Evolutionary conservation across 1,140 invertebrate species (phyloP).

Genomic region (Cydia fagiglandana): DNA sequence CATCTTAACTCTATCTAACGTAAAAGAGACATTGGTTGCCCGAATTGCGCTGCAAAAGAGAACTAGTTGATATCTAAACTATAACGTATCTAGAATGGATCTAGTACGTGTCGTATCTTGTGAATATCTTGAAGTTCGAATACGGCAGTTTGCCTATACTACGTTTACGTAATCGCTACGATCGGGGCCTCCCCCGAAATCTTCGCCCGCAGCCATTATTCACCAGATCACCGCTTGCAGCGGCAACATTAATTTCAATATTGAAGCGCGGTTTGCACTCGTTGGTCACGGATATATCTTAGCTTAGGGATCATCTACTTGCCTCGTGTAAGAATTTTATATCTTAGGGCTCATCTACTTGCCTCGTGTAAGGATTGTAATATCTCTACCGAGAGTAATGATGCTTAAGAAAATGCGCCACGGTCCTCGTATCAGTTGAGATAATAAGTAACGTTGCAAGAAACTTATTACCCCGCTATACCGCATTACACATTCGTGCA

Average conservation of each 20-base stretch:
- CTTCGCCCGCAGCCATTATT: conserved; percentile 17
- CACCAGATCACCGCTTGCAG: conserved; percentile 22
- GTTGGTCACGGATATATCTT: too few species aligned
- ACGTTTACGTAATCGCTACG: background rate
- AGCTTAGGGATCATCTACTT: background rate
- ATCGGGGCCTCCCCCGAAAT: background rate
- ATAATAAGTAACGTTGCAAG: too few species aligned
- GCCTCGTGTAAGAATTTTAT: background rate
- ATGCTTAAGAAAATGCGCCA: background rate
- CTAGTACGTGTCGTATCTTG: too few species aligned
- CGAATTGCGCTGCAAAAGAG: too few species aligned
- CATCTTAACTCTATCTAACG: too few species aligned
- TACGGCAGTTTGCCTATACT: background rate
- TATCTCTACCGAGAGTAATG: background rate
- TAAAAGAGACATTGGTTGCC: too few species aligned
- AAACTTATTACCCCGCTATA: too few species aligned
- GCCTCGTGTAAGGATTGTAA: background rate
- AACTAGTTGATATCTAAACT: too few species aligned
- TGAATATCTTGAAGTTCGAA: too few species aligned
- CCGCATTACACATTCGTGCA: too few species aligned
- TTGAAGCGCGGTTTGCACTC: background rate
- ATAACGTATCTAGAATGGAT: too few species aligned
- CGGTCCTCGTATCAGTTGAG: too few species aligned
- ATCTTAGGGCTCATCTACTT: background rate
- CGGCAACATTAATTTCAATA: conserved; percentile 31